Evolutionary conservation across 2,797 vertebrate species (phyloP).

Genomic region (Miichthys miiuy): DNA sequence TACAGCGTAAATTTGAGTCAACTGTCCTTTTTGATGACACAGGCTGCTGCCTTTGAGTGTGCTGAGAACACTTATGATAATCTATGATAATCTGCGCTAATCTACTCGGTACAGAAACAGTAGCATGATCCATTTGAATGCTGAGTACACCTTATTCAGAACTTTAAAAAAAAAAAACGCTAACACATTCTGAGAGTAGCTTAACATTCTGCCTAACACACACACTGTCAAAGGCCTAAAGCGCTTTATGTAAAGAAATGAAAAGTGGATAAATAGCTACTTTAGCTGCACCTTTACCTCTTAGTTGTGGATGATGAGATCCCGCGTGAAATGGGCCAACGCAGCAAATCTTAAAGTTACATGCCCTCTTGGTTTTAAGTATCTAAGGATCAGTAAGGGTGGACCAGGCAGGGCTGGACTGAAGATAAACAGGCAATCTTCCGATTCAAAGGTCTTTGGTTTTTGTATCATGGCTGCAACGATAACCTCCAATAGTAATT

Average conservation of each 20-base stretch:
- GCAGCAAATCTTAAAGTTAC: constrained; percentile 60
- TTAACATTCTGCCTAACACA: constrained; percentile 39
- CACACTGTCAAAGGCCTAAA: constrained; percentile 49
- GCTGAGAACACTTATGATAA: constrained; percentile 69
- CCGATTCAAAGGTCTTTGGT: constrained; percentile 73
- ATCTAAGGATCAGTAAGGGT: constrained; percentile 48
- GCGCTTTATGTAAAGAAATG: constrained; percentile 66
- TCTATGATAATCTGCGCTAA: constrained; percentile 78
- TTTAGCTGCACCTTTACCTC: constrained; percentile 70
- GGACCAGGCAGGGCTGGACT: constrained; percentile 32
- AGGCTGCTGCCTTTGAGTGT: constrained; percentile 38
- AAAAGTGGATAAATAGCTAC: constrained; percentile 74
- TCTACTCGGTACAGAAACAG: constrained; percentile 70
- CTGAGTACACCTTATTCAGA: constrained; percentile 68
- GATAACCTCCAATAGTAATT: constrained; percentile 79
- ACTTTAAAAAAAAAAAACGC: constrained; percentile 66
- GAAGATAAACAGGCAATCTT: constrained; percentile 64
- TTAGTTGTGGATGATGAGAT: constrained; percentile 37
- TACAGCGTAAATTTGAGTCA: constrained; percentile 7
- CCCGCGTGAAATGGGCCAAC: constrained; percentile 59
- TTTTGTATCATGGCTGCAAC: constrained; percentile 69
- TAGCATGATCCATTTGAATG: constrained; percentile 70
- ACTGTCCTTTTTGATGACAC: constrained; percentile 55
- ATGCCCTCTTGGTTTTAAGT: constrained; percentile 44
- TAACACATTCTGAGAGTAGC: constrained; percentile 65